Evolutionary conservation across 2,113 vertebrate species (phyloP).

Genomic region (Megaceryle torquata): DNA sequence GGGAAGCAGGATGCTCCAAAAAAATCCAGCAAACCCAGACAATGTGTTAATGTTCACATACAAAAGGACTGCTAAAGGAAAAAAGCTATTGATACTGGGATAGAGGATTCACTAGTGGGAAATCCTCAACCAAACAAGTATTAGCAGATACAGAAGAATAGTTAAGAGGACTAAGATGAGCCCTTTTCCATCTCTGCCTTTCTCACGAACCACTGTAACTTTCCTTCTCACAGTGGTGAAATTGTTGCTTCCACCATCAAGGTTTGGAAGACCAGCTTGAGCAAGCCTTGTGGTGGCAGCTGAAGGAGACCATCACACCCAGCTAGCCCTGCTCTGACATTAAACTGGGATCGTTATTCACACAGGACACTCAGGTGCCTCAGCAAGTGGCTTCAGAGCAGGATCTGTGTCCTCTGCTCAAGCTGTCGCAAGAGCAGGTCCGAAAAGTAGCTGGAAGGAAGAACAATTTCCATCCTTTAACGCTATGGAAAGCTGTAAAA

Average conservation of each 20-base stretch:
- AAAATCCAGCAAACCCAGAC: neutral
- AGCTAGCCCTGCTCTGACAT: neutral
- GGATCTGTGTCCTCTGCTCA: neutral
- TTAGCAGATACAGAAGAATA: neutral
- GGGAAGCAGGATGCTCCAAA: neutral
- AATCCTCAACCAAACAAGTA: neutral
- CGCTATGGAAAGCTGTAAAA: neutral
- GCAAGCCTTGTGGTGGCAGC: neutral
- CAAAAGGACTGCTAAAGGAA: neutral
- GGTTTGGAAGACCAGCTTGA: neutral
- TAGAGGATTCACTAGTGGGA: neutral
- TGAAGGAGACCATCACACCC: neutral
- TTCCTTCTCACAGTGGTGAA: neutral
- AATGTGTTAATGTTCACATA: neutral
- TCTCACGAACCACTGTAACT: neutral
- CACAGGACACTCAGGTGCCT: neutral
- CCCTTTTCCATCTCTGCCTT: neutral
- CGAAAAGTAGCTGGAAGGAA: neutral
- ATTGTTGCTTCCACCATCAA: neutral
- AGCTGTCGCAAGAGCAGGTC: rapidly evolving
- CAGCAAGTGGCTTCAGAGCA: neutral
- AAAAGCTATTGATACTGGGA: neutral
- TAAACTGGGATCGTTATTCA: rapidly evolving
- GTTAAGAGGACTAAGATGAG: neutral
- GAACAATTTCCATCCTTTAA: neutral